Evolutionary conservation across 92 coral and sea anemone genomes (phyloP).

Genomic region (Epizoanthus scotinus): DNA sequence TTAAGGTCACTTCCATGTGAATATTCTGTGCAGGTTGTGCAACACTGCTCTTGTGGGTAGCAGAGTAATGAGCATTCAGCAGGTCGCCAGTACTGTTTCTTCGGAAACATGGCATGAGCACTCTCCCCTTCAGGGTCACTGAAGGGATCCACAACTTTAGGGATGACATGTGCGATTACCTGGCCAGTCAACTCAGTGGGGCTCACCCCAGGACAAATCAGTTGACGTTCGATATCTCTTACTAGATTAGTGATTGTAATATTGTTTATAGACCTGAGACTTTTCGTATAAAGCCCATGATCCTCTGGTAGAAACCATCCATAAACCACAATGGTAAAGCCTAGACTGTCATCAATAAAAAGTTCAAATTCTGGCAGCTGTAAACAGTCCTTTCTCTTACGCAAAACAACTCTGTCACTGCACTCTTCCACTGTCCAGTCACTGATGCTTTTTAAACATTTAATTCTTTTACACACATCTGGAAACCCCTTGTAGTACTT

Average conservation of each 20-base stretch:
- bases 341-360: constrained; percentile 46
- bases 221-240: constrained; percentile 16
- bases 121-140: constrained; percentile 11
- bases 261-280: constrained; percentile 45
- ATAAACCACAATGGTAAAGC: constrained; percentile 47
- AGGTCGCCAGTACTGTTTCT: constrained; percentile 46
- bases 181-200: constrained; percentile 45
- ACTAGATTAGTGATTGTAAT: constrained; percentile 45
- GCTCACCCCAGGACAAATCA: constrained; percentile 54
- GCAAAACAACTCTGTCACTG: constrained; percentile 43
- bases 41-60: constrained; percentile 17
- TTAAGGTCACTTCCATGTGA: too few relatives aligned
- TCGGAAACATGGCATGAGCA: constrained; percentile 15
- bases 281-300: constrained; percentile 37
- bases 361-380: constrained; percentile 46
- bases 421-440: constrained; percentile 45
- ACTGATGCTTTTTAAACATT: constrained; percentile 41
- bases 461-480: constrained; percentile 26
- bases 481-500: constrained; percentile 31
- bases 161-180: constrained; percentile 50
- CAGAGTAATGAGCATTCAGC: constrained; percentile 44
- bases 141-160: constrained; percentile 54
- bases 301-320: constrained; percentile 60
- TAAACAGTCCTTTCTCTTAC: constrained; percentile 38
- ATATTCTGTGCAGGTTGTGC: constrained; percentile 41